Conservation (phyloP, 1,140 invertebrate species). For the Myzus persicae region DNA sequence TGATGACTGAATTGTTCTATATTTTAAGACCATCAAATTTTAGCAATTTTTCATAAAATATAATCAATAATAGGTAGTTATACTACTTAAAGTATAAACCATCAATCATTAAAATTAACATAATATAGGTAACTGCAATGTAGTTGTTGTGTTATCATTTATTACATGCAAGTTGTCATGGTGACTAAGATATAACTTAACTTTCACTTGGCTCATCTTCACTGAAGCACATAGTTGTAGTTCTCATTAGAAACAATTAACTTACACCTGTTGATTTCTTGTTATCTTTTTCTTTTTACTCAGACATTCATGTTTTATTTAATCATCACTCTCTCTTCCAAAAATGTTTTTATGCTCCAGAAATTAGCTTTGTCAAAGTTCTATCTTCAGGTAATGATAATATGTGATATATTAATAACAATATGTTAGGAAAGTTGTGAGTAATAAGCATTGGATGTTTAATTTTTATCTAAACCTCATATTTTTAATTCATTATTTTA, state of each 20-base stretch:
- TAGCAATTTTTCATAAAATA: not conserved
- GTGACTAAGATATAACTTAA: conserved; percentile 26
- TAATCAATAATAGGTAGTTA: not conserved
- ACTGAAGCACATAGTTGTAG: conserved; percentile 32
- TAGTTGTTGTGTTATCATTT: conserved; percentile 4
- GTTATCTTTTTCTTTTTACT: not conserved
- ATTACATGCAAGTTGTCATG: conserved; percentile 36
- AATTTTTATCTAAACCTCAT: not conserved
- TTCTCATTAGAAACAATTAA: conserved; percentile 39
- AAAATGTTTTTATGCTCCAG: not conserved
- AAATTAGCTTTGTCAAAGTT: not conserved
- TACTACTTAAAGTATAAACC: not conserved
- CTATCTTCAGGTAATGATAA: not conserved
- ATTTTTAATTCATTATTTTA: not conserved
- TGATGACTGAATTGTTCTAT: not conserved
- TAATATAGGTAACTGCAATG: not conserved
- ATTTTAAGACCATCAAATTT: not conserved
- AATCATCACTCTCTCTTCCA: not conserved
- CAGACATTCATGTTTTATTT: not conserved
- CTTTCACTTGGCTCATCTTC: conserved; percentile 43
- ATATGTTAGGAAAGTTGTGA: not conserved
- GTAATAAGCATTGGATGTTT: not conserved
- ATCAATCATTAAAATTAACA: not conserved
- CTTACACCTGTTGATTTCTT: conserved; percentile 46
- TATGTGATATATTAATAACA: not conserved